phyloP scores from a whole-genome alignment of 2,797 vertebrate genomes.

The Philypnodon macrostomus region DNA sequence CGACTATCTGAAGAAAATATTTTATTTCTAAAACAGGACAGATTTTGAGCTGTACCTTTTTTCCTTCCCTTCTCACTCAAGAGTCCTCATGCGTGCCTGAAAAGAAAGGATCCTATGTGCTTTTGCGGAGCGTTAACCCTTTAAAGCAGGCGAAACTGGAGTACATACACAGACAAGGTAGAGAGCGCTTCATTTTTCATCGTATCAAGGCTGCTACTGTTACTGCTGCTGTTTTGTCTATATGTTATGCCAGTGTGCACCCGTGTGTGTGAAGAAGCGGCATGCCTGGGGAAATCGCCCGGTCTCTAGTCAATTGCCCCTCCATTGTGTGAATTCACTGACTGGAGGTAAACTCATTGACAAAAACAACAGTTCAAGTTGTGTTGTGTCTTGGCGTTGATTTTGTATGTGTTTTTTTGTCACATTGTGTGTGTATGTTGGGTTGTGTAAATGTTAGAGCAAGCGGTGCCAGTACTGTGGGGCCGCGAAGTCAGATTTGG shows the following conservation, averaged over 20 bases:
- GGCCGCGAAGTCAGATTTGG: conserved; percentile 36
- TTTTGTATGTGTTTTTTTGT: conserved; percentile 9
- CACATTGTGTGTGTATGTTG: conserved; percentile 7
- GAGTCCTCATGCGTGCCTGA: conserved; percentile 20
- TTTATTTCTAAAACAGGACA: not conserved
- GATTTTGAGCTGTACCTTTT: not conserved
- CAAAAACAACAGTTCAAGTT: conserved; percentile 27
- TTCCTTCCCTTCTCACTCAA: not conserved
- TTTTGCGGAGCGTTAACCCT: conserved; percentile 53
- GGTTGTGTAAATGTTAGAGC: conserved; percentile 2
- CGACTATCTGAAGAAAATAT: too few relatives aligned
- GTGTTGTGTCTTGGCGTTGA: not conserved
- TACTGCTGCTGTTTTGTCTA: not conserved
- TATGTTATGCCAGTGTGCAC: not conserved
- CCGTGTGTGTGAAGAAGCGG: conserved; percentile 2
- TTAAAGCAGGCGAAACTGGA: conserved; percentile 56
- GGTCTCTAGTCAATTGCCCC: conserved; percentile 34
- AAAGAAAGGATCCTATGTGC: conserved; percentile 58
- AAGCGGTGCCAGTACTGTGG: conserved; percentile 13
- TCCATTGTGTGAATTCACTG: conserved; percentile 48
- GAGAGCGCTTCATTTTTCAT: not conserved
- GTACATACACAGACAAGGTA: conserved; percentile 64
- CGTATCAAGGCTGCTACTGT: not conserved
- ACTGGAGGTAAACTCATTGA: conserved; percentile 52
- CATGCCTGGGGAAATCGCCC: conserved; percentile 17